phyloP scores from a whole-genome alignment of 2,888 invertebrate genomes.

The Griposia aprilina region DNA sequence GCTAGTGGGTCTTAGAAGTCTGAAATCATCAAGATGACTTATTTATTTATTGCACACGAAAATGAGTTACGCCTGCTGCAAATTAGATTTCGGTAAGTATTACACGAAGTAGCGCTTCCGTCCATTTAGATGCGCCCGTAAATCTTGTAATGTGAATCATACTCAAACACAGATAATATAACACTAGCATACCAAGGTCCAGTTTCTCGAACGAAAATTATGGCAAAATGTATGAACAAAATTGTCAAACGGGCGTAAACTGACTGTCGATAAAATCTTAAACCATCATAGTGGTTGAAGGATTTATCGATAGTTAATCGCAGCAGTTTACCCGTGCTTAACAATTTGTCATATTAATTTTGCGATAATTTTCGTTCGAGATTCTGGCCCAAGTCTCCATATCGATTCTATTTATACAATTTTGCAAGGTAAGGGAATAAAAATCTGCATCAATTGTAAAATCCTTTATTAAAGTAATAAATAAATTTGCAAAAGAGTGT shows the following conservation, averaged over 20 bases:
- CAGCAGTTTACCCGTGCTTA: neutral
- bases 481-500: slow-evolving; percentile 88
- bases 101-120: neutral
- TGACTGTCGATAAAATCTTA: neutral
- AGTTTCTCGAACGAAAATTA: neutral
- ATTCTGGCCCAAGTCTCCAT: neutral
- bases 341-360: neutral
- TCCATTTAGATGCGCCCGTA: neutral
- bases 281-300: neutral
- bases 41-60: neutral
- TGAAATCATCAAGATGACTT: neutral
- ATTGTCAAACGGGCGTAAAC: too few species aligned
- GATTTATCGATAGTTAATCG: neutral
- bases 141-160: neutral
- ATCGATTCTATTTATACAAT: neutral
- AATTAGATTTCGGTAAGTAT: neutral
- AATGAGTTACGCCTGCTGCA: neutral
- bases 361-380: neutral
- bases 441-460: slow-evolving; percentile 75
- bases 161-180: neutral
- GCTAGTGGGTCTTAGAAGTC: neutral
- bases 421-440: slow-evolving; percentile 37
- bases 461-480: slow-evolving; percentile 90
- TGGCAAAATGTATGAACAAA: neutral
- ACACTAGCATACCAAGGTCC: neutral